These are phyloP conservation scores for Acipenser oxyrinchus DNA, from an alignment of 2,797 vertebrate genomes.

Conservation along the genomic window DNA sequence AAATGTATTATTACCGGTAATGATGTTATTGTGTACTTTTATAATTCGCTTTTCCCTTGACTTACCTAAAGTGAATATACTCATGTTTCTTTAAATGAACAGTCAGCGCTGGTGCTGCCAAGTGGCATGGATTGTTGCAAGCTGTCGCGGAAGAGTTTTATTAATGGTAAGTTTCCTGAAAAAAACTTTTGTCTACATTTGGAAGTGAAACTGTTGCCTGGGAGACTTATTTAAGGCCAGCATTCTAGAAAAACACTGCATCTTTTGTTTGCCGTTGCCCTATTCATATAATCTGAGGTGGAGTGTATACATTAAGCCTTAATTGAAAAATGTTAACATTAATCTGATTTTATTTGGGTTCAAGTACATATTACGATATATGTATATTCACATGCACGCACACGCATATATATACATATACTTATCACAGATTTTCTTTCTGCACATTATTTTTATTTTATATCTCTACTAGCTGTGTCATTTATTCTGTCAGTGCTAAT, in stretches of 20 bases:
- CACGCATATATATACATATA: too few relatives aligned
- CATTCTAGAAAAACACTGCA: constrained; percentile 68
- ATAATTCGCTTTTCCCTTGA: background rate
- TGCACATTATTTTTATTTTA: too few relatives aligned
- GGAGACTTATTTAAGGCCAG: constrained; percentile 69
- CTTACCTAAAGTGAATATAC: constrained; percentile 20
- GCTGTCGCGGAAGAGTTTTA: constrained; percentile 75
- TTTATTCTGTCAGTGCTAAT: constrained; percentile 6
- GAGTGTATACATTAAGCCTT: constrained; percentile 17
- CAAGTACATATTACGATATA: too few relatives aligned
- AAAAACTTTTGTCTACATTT: constrained; percentile 76
- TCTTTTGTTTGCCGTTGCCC: constrained; percentile 66
- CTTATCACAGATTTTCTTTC: too few relatives aligned
- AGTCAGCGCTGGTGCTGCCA: constrained; percentile 72
- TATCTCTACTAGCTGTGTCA: too few relatives aligned
- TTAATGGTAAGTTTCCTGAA: constrained; percentile 74
- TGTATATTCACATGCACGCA: too few relatives aligned
- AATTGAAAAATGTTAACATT: constrained; percentile 4
- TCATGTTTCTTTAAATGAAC: constrained; percentile 58
- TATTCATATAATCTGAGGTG: constrained; percentile 63
- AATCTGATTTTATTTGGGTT: too few relatives aligned
- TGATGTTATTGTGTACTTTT: too few relatives aligned
- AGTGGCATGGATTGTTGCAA: constrained; percentile 71
- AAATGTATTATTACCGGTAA: too few relatives aligned
- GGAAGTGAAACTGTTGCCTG: constrained; percentile 73